Conservation (phyloP, 1,140 invertebrate genomes). For the Pygmarrhopalites habei region DNA sequence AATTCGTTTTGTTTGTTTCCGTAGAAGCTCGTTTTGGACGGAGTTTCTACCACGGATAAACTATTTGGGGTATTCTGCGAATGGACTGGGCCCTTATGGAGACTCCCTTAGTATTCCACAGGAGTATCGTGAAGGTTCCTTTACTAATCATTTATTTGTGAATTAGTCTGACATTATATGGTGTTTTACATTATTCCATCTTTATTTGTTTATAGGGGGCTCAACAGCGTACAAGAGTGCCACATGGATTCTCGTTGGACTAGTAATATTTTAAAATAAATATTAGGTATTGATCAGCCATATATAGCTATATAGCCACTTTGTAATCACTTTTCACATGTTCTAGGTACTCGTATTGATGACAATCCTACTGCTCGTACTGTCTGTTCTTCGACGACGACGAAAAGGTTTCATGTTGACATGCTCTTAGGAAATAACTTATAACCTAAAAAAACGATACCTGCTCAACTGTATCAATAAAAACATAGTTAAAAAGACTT, state of each 20-base stretch:
- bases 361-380: conserved; percentile 31
- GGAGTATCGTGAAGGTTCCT: conserved; percentile 37
- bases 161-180: background rate
- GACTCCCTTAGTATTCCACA: conserved; percentile 20
- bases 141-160: background rate
- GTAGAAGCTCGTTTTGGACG: conserved; percentile 39
- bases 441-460: background rate
- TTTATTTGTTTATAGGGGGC: conserved; percentile 14
- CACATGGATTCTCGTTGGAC: conserved; percentile 37
- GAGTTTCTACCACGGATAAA: conserved; percentile 36
- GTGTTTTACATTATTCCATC: background rate
- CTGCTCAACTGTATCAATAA: background rate
- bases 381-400: conserved; percentile 32
- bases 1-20: too few relatives aligned
- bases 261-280: too few relatives aligned
- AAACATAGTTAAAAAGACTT: background rate
- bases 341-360: conserved; percentile 35
- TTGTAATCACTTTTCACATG: too few relatives aligned
- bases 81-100: conserved; percentile 24
- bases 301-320: too few relatives aligned
- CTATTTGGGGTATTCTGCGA: conserved; percentile 19
- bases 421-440: conserved; percentile 7
- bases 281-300: too few relatives aligned
- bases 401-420: conserved; percentile 32
- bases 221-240: conserved; percentile 36